Percentiles rank a stretch among this genome's conserved stretches.
Conservation (phyloP, 1,140 invertebrate genomes). For the Oreohelix idahoensis region DNA sequence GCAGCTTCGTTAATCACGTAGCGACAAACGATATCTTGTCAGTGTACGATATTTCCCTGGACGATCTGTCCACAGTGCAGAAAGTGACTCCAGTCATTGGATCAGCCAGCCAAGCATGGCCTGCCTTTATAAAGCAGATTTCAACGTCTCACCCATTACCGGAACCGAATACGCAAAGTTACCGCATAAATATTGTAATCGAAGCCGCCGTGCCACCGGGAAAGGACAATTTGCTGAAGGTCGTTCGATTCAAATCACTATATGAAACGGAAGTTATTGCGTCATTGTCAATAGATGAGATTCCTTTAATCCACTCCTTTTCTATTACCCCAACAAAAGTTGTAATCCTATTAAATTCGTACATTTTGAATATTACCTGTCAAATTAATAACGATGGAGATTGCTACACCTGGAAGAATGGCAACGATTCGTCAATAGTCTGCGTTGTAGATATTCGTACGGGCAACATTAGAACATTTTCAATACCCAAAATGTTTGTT, state of each 20-base stretch:
- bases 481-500: not conserved
- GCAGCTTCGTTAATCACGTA: not conserved
- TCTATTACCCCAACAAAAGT: not conserved
- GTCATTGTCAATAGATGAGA: not conserved
- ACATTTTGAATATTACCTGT: not conserved
- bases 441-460: not conserved
- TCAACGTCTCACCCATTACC: not conserved
- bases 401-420: not conserved
- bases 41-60: not conserved
- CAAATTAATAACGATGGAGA: not conserved
- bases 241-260: not conserved
- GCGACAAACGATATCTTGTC: constrained; percentile 2
- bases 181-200: not conserved
- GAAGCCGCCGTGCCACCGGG: not conserved
- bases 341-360: not conserved
- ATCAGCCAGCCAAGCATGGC: not conserved
- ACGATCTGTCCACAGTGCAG: not conserved
- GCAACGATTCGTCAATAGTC: not conserved
- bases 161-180: not conserved
- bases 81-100: not conserved
- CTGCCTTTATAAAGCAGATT: not conserved
- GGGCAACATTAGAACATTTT: not conserved
- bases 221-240: not conserved
- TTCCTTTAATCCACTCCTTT: not conserved
- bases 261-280: not conserved